Conservation (phyloP, 2,113 vertebrate genomes). For the Tachysurus fulvidraco region DNA sequence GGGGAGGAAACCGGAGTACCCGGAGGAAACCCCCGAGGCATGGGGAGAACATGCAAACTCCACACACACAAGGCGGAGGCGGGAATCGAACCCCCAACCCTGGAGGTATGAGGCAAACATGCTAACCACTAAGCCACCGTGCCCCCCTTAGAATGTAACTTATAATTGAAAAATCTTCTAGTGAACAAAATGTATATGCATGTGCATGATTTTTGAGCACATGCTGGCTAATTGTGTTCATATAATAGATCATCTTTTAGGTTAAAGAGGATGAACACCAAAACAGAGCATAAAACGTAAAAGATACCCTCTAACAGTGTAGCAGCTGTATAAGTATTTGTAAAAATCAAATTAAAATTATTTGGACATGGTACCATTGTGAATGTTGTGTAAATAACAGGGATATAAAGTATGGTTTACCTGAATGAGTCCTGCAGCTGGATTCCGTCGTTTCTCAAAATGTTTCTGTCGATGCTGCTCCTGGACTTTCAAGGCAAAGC, state of each 20-base stretch:
- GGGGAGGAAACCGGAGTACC: too few relatives aligned
- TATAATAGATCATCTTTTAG: neutral
- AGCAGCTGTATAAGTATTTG: neutral
- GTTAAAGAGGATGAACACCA: neutral
- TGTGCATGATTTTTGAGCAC: neutral
- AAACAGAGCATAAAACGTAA: neutral
- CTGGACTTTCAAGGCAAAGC: conserved; percentile 88
- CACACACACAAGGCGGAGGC: too few relatives aligned
- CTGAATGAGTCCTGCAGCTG: conserved; percentile 85
- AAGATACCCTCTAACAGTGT: neutral
- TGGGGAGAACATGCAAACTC: too few relatives aligned
- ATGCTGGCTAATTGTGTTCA: neutral
- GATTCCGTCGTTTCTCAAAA: conserved; percentile 86
- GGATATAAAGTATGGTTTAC: conserved; percentile 61
- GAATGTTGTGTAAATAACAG: neutral
- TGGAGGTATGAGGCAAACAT: too few relatives aligned
- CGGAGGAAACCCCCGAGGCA: too few relatives aligned
- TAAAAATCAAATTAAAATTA: neutral
- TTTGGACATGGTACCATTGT: neutral
- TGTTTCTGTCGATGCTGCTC: conserved; percentile 89
- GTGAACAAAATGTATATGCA: neutral
- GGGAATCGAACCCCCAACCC: too few relatives aligned
- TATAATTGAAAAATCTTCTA: neutral
- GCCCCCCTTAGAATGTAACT: too few relatives aligned
- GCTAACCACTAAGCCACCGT: too few relatives aligned